Evolutionary conservation across 2,113 vertebrate species (phyloP).

Genomic region (Corydoras maculifer): DNA sequence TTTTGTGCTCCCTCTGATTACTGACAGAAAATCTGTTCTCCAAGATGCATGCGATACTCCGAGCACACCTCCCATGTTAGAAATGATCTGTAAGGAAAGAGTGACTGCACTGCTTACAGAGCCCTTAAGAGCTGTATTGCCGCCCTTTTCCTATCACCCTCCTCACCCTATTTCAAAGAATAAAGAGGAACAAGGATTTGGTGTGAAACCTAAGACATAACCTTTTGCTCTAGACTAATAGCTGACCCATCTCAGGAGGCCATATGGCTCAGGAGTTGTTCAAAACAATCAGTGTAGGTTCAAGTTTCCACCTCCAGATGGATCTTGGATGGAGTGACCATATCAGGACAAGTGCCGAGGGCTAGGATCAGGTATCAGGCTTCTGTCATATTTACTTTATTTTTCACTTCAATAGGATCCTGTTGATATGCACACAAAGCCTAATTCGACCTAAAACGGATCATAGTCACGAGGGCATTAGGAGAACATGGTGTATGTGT

Average conservation of each 20-base stretch:
- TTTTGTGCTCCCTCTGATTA: conserved; percentile 55
- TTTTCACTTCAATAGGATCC: conserved; percentile 28
- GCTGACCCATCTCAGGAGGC: conserved; percentile 42
- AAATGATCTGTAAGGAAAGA: conserved; percentile 1
- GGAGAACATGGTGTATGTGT: conserved; percentile 24
- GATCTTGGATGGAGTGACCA: conserved; percentile 19
- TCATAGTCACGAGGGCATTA: neutral
- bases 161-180: conserved; percentile 6
- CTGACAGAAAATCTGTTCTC: conserved; percentile 40
- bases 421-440: conserved; percentile 41
- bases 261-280: conserved; percentile 54
- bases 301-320: conserved; percentile 54
- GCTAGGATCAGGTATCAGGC: conserved; percentile 36
- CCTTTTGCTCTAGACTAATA: conserved; percentile 54
- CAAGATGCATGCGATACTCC: neutral
- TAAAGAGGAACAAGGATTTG: conserved; percentile 34
- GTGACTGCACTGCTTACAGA: conserved; percentile 1
- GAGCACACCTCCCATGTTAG: neutral
- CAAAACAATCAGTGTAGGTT: conserved; percentile 54
- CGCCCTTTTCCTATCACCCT: conserved; percentile 6
- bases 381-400: conserved; percentile 37
- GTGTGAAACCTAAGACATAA: conserved; percentile 28
- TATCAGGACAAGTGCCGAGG: conserved; percentile 36
- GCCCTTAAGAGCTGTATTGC: neutral
- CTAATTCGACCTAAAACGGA: conserved; percentile 31